Conservation (phyloP, 2,888 invertebrate species). For the Perdita meconis region DNA sequence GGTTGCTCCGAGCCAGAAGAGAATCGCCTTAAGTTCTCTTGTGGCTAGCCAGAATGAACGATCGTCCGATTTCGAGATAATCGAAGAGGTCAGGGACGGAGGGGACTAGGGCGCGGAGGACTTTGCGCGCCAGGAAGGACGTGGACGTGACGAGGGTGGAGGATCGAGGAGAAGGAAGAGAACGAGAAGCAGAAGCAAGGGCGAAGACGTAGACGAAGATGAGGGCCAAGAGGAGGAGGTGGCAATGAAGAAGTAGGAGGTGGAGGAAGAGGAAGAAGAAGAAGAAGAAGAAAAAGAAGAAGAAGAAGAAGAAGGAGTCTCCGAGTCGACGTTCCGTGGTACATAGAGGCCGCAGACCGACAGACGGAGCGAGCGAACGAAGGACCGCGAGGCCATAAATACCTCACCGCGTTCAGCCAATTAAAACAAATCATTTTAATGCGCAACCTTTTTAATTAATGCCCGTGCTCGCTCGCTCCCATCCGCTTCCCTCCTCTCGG, state of each 20-base stretch:
- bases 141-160: conserved; percentile 29
- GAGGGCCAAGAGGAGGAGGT: conserved; percentile 32
- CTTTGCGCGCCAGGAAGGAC: conserved; percentile 50
- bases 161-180: conserved; percentile 38
- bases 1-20: conserved; percentile 67
- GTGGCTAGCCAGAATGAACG: conserved; percentile 72
- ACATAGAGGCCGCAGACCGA: conserved; percentile 76
- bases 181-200: conserved; percentile 51
- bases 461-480: conserved; percentile 81
- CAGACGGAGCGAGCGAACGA: conserved; percentile 78
- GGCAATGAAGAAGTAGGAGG: conserved; percentile 46
- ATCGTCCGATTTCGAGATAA: conserved; percentile 76
- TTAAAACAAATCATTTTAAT: conserved; percentile 85
- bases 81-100: conserved; percentile 75
- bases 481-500: conserved; percentile 73
- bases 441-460: conserved; percentile 85
- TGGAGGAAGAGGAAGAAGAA: conserved; percentile 44
- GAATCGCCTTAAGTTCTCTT: conserved; percentile 72
- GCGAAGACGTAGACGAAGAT: conserved; percentile 34
- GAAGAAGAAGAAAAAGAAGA: conserved; percentile 40
- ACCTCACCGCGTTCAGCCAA: conserved; percentile 84
- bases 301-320: conserved; percentile 63
- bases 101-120: conserved; percentile 70
- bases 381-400: conserved; percentile 83
- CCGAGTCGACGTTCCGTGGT: conserved; percentile 63